Base-by-base conservation (phyloP, 2,797 vertebrate genomes). In the Furcifer pardalis region DNA sequence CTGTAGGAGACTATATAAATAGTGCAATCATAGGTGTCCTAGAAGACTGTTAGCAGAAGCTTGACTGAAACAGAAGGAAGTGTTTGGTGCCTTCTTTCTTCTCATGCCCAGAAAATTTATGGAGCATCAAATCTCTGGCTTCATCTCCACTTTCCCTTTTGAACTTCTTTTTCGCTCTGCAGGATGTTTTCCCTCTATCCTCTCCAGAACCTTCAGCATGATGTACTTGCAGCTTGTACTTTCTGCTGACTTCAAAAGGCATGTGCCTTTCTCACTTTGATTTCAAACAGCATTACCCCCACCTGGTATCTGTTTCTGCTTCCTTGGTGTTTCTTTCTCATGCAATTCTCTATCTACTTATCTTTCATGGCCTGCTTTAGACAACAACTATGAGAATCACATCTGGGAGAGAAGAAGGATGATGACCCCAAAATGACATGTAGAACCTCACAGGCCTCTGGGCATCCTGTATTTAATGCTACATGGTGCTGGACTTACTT, bases 301-400 rank as follows among this genome's bases (percentile, higher is more conserved):
- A 56, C 15, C 74, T 72, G 62, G n/a, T 63, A 44, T 6, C 72
- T 56, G 65, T 65, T 69, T 46, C 78, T 87, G 72, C 35, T 2
- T 1, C 86, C 81, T 40, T 90, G 89, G 73, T 81, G 90, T 92
- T 90, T 89, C 91, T 92, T 82, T 86, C 91, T 81, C 84, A 83
- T 65, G 40, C 77, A 84, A 87, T 74, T 83, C 79, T 35, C 52
- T 91, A 82, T 88, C 81, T 86, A 8, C 83, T 60, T 90, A 69
- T 63, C 62, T 88, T 83, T 84, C 2, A 0, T 89, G 82, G 68
- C 44, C 6, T 89, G 78, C 82, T 80, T 42, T 4, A 0, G 59
- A 63, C n/a, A 71, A 52, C 27, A 77, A 49, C 77, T 71, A 5
- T 32, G 32, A 19, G 7, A 77, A n/a, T 72, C 59, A 6, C 10